Conservation (phyloP, 2,888 invertebrate species). For the Drosophila gaucha region DNA sequence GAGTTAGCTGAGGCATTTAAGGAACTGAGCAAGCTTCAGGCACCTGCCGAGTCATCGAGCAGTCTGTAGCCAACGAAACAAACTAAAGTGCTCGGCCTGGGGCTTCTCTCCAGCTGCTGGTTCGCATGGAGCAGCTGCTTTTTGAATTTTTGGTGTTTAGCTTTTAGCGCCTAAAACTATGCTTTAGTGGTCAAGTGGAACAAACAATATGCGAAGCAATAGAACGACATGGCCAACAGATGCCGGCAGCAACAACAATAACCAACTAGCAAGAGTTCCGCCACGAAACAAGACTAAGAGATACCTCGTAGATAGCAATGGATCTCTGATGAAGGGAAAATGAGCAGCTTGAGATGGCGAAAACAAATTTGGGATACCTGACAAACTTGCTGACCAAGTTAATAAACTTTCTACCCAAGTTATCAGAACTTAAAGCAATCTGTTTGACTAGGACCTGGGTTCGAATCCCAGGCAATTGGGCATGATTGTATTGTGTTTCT, state of each 20-base stretch:
- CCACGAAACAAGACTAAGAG: neutral
- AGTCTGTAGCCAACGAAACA: conserved; percentile 40
- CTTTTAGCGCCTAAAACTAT: conserved; percentile 80
- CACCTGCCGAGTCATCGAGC: conserved; percentile 51
- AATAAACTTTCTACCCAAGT: too few species aligned
- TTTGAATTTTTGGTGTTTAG: conserved; percentile 79
- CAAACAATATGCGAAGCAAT: conserved; percentile 57
- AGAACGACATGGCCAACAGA: conserved; percentile 39
- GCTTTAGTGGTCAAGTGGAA: conserved; percentile 80
- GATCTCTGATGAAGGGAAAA: neutral
- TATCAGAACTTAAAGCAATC: too few species aligned
- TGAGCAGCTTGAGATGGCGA: too few species aligned
- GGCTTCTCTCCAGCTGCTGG: conserved; percentile 27
- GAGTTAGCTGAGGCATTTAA: conserved; percentile 54
- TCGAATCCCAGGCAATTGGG: too few species aligned
- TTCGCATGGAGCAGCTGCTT: conserved; percentile 68
- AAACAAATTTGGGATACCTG: too few species aligned
- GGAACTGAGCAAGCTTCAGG: conserved; percentile 38
- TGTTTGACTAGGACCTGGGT: too few species aligned
- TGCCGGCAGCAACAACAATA: conserved; percentile 40
- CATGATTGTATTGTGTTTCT: too few species aligned
- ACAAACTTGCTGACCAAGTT: too few species aligned
- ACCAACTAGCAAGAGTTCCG: neutral
- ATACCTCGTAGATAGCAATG: neutral
- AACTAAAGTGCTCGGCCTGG: conserved; percentile 51